phyloP scores from a whole-genome alignment of 2,888 invertebrate species.

The Leptogaster cylindrica region DNA sequence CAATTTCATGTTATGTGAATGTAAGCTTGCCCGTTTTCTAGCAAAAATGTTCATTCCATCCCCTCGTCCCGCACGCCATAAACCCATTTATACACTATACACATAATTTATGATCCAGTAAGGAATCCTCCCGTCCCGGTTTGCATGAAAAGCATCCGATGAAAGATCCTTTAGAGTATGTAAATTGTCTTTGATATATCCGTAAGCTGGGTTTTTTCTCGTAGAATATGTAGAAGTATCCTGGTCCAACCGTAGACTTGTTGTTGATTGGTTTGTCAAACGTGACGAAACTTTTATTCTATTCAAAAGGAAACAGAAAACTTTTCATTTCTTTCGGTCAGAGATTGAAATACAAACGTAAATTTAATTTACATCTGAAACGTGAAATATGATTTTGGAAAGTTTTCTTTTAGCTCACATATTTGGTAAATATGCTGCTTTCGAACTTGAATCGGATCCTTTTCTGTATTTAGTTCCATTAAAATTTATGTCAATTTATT shows the following conservation, averaged over 20 bases:
- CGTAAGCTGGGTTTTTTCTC: slow-evolving; percentile 41
- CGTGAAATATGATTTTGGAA: no score
- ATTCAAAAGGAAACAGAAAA: no score
- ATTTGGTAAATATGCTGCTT: no score
- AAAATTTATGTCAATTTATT: no score
- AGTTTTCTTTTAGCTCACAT: no score
- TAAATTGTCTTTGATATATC: slow-evolving; percentile 42
- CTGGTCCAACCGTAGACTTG: neutral
- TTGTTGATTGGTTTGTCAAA: slow-evolving; percentile 41
- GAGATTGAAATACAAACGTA: no score
- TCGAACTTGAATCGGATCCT: no score
- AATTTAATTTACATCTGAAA: no score
- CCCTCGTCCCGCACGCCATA: neutral
- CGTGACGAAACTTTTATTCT: slow-evolving; percentile 37
- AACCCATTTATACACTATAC: slow-evolving; percentile 23
- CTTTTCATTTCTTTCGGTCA: no score
- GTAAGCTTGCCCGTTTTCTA: slow-evolving; percentile 29
- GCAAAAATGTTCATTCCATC: slow-evolving; percentile 8
- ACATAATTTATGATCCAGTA: no score
- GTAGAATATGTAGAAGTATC: slow-evolving; percentile 37
- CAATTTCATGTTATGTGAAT: slow-evolving; percentile 45
- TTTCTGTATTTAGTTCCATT: no score
- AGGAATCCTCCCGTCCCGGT: neutral
- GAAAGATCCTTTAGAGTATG: slow-evolving; percentile 43
- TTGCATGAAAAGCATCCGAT: neutral